Percentiles rank a stretch among this genome's conserved stretches.
Evolutionary conservation across 2,797 vertebrate species (phyloP).

Genomic region (Hirundo rustica): DNA sequence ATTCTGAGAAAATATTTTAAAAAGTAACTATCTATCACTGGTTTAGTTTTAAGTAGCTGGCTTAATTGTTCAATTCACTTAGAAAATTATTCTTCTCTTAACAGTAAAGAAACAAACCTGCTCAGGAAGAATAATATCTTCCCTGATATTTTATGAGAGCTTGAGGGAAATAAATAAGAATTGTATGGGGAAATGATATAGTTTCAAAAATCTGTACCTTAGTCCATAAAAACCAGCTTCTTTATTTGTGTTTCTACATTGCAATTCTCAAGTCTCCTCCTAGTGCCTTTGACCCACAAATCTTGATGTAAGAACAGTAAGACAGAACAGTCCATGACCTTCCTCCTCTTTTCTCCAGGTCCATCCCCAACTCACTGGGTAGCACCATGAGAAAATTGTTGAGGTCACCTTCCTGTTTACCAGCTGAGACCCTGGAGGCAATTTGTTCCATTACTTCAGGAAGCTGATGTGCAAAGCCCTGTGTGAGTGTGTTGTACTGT

Average conservation of each 20-base stretch:
- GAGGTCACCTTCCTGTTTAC: not conserved
- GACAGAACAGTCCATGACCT: not conserved
- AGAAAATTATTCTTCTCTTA: not conserved
- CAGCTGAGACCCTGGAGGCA: not conserved
- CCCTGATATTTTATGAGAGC: not conserved
- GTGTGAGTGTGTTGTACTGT: accelerated
- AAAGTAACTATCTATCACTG: not conserved
- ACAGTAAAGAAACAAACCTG: not conserved
- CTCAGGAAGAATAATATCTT: not conserved
- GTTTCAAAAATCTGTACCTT: not conserved
- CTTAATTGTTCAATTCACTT: not conserved
- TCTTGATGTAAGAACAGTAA: not conserved
- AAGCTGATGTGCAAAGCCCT: not conserved
- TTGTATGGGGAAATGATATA: not conserved
- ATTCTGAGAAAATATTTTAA: not conserved
- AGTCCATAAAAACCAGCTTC: not conserved
- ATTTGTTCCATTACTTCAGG: not conserved
- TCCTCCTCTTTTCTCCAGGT: not conserved
- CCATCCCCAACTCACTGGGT: not conserved
- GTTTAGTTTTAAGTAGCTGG: not conserved
- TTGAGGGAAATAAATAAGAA: not conserved
- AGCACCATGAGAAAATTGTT: not conserved
- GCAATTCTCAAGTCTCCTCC: not conserved
- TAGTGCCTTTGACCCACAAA: not conserved
- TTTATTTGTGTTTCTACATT: not conserved